Evolutionary conservation across 2,888 invertebrate genomes (phyloP).

Genomic region (Petrolisthes manimaculis): DNA sequence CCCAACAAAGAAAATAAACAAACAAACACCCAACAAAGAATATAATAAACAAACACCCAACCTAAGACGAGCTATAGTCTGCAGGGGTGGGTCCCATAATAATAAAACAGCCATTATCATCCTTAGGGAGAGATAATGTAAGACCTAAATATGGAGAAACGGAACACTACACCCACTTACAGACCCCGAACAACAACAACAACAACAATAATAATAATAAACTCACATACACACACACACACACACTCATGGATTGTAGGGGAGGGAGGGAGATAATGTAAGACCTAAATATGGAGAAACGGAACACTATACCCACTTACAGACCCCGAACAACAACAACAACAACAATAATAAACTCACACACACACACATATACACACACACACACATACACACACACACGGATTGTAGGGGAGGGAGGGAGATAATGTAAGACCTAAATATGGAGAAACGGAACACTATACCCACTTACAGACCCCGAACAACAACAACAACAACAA

Average conservation of each 20-base stretch:
- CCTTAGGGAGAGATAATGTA: too few relatives aligned
- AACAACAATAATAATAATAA: not conserved
- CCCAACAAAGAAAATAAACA: too few relatives aligned
- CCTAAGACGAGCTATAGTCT: too few relatives aligned
- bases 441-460: too few relatives aligned
- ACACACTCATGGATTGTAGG: too few relatives aligned
- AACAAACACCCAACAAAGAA: too few relatives aligned
- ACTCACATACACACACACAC: not conserved
- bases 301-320: not conserved
- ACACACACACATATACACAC: slow-evolving; percentile 15
- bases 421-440: not conserved
- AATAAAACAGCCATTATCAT: too few relatives aligned
- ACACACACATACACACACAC: slow-evolving; percentile 6
- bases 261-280: not conserved
- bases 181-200: not conserved
- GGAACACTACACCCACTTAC: not conserved
- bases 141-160: too few relatives aligned
- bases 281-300: too few relatives aligned
- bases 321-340: not conserved
- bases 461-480: not conserved
- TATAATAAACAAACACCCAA: too few relatives aligned
- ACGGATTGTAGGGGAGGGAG: not conserved
- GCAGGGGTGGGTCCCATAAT: too few relatives aligned
- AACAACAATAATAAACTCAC: not conserved
- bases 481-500: not conserved